Evolutionary conservation across 2,888 invertebrate genomes (phyloP), one percentile per base, ranked within the genome.

Genomic region (Dione vanillae): DNA sequence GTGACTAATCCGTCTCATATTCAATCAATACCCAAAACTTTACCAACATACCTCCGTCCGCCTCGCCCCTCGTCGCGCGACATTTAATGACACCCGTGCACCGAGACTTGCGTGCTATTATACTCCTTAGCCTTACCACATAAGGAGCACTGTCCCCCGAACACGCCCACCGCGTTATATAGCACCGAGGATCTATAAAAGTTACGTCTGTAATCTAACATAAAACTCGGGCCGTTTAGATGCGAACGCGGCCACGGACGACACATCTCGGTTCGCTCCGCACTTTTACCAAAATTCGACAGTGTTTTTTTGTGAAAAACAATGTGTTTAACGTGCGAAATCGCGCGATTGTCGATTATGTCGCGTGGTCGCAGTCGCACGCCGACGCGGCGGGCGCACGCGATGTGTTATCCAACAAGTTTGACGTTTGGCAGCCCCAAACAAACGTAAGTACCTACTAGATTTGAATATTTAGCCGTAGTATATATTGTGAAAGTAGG

Each of bases 181-280:
- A 93, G 93, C 92, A 92, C 92, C 91, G 92, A 93, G 92, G 93
- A 93, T 93, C 93, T 93, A 93, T 93, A 93, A 93, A 93, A 93
- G 92, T 93, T 92, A 93, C 92, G 93, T 93, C 92, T 93, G 93
- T 93, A 93, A 93, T 93, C 93, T 93, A 92, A 93, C 93, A 93
- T 93, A 93, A 93, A 93, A 93, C 92, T 92, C 92, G 91, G 92
- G 92, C 93, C 93, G 93, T 92, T 93, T 93, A 93, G 93, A 93
- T 93, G 93, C 89, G 92, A 92, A 92, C 92, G 92, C 92, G 92
- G 91, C 91, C 87, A 91, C 91, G 92, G 92, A 89, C 91, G 92
- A 92, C 92, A 92, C 92, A 92, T 93, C 93, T 92, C 92, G 86
- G 83, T 81, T 87, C 90, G 92, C 93, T 93, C 92, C 93, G 93